Evolutionary conservation across 2,797 vertebrate species (phyloP).

Genomic region (Coendou prehensilis): DNA sequence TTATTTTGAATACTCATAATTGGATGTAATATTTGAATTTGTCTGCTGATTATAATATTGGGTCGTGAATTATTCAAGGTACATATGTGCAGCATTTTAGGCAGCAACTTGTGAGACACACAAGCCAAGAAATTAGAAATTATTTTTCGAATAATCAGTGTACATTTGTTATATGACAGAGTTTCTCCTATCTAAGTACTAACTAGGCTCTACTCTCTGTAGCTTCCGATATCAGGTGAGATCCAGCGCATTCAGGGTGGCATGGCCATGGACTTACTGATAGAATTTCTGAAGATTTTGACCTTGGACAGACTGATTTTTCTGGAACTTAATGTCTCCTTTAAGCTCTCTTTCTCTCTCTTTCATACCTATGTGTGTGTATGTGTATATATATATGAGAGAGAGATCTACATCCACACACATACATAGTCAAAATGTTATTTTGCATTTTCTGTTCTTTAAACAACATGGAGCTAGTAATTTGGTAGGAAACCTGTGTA

Average conservation of each 20-base stretch:
- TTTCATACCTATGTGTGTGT: background rate
- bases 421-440: background rate
- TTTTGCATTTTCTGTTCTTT: background rate
- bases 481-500: conserved; percentile 8
- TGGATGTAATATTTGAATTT: conserved; percentile 26
- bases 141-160: conserved; percentile 4
- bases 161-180: background rate
- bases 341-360: background rate
- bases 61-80: conserved; percentile 24
- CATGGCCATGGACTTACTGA: background rate
- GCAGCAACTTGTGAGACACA: background rate
- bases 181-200: background rate
- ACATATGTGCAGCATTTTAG: background rate
- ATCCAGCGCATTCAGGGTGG: background rate
- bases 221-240: background rate
- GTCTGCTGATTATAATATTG: background rate
- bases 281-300: conserved; percentile 10
- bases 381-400: background rate
- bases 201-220: background rate
- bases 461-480: conserved; percentile 39
- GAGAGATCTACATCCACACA: background rate
- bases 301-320: conserved; percentile 45
- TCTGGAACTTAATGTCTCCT: conserved; percentile 21
- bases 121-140: conserved; percentile 41
- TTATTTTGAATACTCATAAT: conserved; percentile 12